phyloP scores from a whole-genome alignment of 2,797 vertebrate species.

The Mormyrops boulengeri region DNA sequence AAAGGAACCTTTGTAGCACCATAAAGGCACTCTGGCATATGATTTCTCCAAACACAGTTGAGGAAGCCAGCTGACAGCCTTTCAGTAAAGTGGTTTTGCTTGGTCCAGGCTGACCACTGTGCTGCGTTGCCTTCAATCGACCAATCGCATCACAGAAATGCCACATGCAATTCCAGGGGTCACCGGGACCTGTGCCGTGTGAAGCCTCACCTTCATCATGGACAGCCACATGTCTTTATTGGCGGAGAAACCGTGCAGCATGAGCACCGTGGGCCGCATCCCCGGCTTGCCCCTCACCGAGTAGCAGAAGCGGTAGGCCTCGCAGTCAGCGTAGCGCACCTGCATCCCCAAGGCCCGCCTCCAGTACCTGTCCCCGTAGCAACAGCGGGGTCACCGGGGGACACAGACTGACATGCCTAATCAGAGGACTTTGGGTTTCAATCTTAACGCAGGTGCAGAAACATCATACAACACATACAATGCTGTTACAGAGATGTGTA shows the following conservation, averaged over 20 bases:
- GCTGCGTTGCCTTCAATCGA: neutral
- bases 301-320: conserved; percentile 84
- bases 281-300: conserved; percentile 73
- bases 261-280: conserved; percentile 69
- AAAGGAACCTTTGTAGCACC: neutral
- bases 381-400: neutral
- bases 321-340: conserved; percentile 59
- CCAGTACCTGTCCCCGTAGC: conserved; percentile 69
- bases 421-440: neutral
- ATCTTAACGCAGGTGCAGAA: neutral
- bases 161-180: neutral
- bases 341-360: conserved; percentile 73
- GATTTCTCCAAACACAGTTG: neutral
- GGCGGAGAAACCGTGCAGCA: conserved; percentile 92
- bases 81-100: neutral
- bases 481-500: neutral
- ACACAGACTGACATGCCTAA: neutral
- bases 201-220: conserved; percentile 70
- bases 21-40: neutral
- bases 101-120: neutral
- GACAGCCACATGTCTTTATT: conserved; percentile 93
- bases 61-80: neutral
- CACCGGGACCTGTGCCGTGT: neutral
- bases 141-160: neutral
- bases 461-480: neutral